These are phyloP conservation scores for Stenurella melanura DNA, from an alignment of 2,888 invertebrate genomes.

Conservation along the genomic window DNA sequence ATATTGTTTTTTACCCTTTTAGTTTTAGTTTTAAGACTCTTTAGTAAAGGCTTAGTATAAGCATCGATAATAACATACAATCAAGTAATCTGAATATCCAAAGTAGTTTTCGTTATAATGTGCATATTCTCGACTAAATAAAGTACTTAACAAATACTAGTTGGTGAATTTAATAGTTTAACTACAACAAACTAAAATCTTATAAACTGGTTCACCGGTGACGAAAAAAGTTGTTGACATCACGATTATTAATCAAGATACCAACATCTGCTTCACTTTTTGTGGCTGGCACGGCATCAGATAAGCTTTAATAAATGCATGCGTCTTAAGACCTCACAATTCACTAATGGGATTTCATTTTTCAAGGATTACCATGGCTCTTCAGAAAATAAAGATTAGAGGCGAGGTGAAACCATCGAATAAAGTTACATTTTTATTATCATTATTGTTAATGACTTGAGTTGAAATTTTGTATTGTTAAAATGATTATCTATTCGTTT, in stretches of 20 bases:
- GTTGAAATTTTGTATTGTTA: conserved; percentile 4
- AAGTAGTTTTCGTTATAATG: too few relatives aligned
- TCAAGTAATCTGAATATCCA: too few relatives aligned
- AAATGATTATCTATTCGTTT: background rate
- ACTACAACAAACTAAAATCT: background rate
- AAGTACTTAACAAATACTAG: too few relatives aligned
- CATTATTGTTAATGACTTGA: conserved; percentile 8
- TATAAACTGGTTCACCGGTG: background rate
- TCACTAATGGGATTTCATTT: conserved; percentile 27
- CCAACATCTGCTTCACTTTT: conserved; percentile 28
- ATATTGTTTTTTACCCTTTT: too few relatives aligned
- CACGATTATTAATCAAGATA: conserved; percentile 40
- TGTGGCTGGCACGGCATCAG: conserved; percentile 24
- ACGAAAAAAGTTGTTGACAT: conserved; percentile 28
- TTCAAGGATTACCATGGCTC: conserved; percentile 10
- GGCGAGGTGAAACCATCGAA: background rate
- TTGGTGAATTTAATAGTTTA: background rate
- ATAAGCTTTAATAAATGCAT: conserved; percentile 31
- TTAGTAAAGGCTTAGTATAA: too few relatives aligned
- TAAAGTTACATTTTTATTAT: conserved; percentile 17
- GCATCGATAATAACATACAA: too few relatives aligned
- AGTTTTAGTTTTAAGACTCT: too few relatives aligned
- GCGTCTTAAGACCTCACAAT: conserved; percentile 21
- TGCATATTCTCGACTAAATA: too few relatives aligned
- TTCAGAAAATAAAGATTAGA: background rate